Percentiles rank a stretch among this genome's conserved stretches.
Conservation (phyloP, 2,113 vertebrate species). For the Leucoraja erinaceus region DNA sequence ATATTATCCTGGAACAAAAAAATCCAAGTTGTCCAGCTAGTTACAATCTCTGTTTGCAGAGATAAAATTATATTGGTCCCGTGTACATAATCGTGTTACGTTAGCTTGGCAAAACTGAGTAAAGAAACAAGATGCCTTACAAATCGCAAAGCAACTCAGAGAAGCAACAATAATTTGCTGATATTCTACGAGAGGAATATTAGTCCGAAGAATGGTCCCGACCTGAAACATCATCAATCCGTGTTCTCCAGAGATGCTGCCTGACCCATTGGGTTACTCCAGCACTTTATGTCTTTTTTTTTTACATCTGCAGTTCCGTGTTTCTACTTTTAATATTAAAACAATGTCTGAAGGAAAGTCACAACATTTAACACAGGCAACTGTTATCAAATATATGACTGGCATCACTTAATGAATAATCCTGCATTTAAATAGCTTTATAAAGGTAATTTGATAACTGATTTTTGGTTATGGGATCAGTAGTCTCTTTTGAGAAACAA, state of each 20-base stretch:
- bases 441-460: neutral
- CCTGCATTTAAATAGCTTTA: constrained; percentile 34
- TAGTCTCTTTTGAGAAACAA: neutral
- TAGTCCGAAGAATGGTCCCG: too few relatives aligned
- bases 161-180: neutral
- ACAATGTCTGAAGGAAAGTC: neutral
- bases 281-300: too few relatives aligned
- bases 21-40: neutral
- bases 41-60: constrained; percentile 4
- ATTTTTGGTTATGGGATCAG: neutral
- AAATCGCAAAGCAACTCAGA: constrained; percentile 13
- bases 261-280: too few relatives aligned
- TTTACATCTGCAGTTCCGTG: too few relatives aligned
- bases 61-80: neutral
- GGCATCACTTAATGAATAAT: neutral
- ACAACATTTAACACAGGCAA: constrained; percentile 9
- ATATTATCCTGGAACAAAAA: neutral
- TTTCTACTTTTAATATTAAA: neutral
- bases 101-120: constrained; percentile 16
- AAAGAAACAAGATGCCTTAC: constrained; percentile 12
- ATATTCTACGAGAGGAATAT: constrained; percentile 6
- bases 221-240: too few relatives aligned
- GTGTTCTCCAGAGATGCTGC: too few relatives aligned
- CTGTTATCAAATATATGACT: neutral
- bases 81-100: neutral